Evolutionary conservation across 2,888 invertebrate genomes (phyloP), one percentile per base, ranked within the genome.

Genomic region (Cryptosula pallasiana): DNA sequence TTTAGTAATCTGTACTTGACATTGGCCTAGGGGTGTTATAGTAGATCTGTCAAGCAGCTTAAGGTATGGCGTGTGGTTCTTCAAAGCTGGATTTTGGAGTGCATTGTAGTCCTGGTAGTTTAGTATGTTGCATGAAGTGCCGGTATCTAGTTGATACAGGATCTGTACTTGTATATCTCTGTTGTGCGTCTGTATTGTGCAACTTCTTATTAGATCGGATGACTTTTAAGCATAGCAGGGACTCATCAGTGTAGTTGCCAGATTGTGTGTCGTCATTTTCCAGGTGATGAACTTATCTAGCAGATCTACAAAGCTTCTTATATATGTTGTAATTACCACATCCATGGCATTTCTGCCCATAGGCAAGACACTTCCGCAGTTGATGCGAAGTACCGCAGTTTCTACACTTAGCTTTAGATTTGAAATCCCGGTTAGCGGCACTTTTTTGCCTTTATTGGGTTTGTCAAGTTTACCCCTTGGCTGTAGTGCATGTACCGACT

Each of bases 121-220:
- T 3, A 55, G 55, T 13, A 55, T 55, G 55, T 55, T 55, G n/a
- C 55, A 55, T 5, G 55, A 55, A 13, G 55, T 25, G 5, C 55
- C 55, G 16, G 55, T 55, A n/a, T 55, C 55, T n/a, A 55, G 55
- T 25, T 55, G 55, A 55, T 13, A 55, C 3, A 55, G n/a, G n/a
- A n/a, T n/a, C n/a, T n/a, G n/a, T n/a, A n/a, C n/a, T n/a, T n/a
- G n/a, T n/a, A n/a, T n/a, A 5, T n/a, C n/a, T n/a, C 3, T 55
- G 5, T 25, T 5, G 5, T 3, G 16, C n/a, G 5, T n/a, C 23
- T 13, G 55, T 55, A 25, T 3, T 55, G 3, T n/a, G 55, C n/a
- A 55, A n/a, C 55, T 55, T 55, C 55, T 55, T 55, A 25, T 55
- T 55, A 5, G 5, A 13, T 55, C 55, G 9, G 9, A 55, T n/a